Evolutionary conservation across 2,113 vertebrate genomes (phyloP).

Genomic region (Rhombomys opimus): DNA sequence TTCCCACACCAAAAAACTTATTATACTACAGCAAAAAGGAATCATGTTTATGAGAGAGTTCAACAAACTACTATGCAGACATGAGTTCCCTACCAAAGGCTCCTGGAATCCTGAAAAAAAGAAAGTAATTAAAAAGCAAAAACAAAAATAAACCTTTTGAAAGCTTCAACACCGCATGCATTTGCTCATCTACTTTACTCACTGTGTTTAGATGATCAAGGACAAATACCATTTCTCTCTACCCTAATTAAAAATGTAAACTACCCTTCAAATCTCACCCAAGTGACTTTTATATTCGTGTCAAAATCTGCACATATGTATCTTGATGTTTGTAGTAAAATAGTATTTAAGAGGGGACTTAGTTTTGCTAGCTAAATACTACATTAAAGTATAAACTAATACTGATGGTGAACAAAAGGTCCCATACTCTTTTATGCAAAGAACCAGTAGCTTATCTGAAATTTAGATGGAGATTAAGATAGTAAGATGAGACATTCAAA

Average conservation of each 20-base stretch:
- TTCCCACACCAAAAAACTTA: neutral
- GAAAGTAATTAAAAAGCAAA: neutral
- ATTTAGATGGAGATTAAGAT: slow-evolving; percentile 46
- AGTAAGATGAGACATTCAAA: neutral
- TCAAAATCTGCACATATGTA: neutral
- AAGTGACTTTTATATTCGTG: neutral
- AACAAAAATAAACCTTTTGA: neutral
- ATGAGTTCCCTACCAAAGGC: neutral
- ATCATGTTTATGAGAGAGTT: neutral
- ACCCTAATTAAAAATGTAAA: neutral
- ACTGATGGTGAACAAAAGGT: neutral
- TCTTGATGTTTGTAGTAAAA: slow-evolving; percentile 2
- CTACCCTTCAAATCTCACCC: neutral
- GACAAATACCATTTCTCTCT: neutral
- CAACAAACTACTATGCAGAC: neutral
- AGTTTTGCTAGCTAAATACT: neutral
- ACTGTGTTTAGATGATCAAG: neutral
- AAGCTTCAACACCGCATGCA: neutral
- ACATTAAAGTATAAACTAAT: slow-evolving; percentile 23
- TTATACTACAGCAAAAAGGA: neutral
- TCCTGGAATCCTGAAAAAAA: neutral
- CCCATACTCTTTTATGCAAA: neutral
- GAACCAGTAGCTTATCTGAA: neutral
- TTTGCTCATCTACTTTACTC: neutral
- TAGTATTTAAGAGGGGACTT: slow-evolving; percentile 3